Base-by-base conservation (phyloP, 2,113 vertebrate genomes). In the Antigone vipio region DNA sequence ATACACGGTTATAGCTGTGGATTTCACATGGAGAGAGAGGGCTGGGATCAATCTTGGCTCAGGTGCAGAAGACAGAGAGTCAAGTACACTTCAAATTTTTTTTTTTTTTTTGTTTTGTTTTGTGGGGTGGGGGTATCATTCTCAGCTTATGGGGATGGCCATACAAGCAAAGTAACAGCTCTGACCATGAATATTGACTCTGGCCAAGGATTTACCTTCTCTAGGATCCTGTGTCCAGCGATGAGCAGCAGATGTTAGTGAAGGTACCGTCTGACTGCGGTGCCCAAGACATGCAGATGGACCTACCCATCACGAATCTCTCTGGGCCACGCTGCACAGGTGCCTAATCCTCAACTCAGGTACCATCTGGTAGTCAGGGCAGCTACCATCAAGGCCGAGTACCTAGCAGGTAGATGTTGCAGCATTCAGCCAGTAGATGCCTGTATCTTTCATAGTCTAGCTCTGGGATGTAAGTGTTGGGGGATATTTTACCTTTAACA, bases 111-210 rank as follows among this genome's bases (percentile, higher is more conserved):
- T 44, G 40, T n/a, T 40, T 40, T 40, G 40, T 24, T 50, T 50
- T 12, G 12, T 50, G 22, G 49, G 11, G 23, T 12, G 40, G 40
- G 11, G 23, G 24, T 50, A 24, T 52, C 10, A 26, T 56, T 85
- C 29, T 72, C 18, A 13, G 1, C 1, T 55, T 29, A 9, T 35
- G 13, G 4, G 4, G 3, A 8, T 20, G 20, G 17, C 6, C 18
- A 34, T 29, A 11, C 4, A 0, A n/a, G 15, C 4, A 63, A 79
- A 90, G 2, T 14, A 75, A 34, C 21, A 40, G 3, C 32, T 85
- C 30, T 76, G 16, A 20, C 8, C 9, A n/a, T 6, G 21, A 62
- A 21, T 2, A 53, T 7, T 23, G 66, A 42, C 12, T 71, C 27
- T 67, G 42, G 12, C 34, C 40, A 45, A 49, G 19, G 30, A 73